Base-by-base conservation (phyloP, 2,113 vertebrate genomes). In the Brachyhypopomus occidentalis region DNA sequence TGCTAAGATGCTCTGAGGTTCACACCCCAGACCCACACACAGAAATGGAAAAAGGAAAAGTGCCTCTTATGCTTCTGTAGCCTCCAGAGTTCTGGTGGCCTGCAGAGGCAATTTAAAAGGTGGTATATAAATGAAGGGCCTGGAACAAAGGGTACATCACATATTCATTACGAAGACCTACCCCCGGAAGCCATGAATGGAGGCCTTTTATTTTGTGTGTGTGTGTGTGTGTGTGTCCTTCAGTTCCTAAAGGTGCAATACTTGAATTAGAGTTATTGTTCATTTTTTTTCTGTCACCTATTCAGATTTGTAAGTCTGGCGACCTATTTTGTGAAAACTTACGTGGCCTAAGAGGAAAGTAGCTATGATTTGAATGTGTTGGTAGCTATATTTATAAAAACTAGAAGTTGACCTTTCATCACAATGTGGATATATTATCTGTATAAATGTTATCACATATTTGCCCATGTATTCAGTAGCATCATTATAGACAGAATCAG, bases 1-100 rank as follows among this genome's bases (percentile, higher is more conserved):
- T 67, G 75, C 77, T 75, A 59, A 45, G 71, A 30, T 34, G 52
- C 30, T 36, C 16, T 58, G 45, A 16, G 11, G 30, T 71, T 70
- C 38, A 56, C 60, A 71, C 56, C 38, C 30, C 23, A 30, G 60
- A 23, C 60, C 60, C 56, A 19, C 30, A 22, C 25, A 73, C 5
- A 74, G 25, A 45, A 62, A 76, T 19, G 20, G 23, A 52, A 59
- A 75, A 59, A 56, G n/a, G 4, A 66, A 9, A 67, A 67, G 64
- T 36, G 36, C 64, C 34, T 62, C 41, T 77, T 16, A 9, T 36
- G 62, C 23, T 38, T 70, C 0, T 70, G 19, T 41, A 3, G 66
- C 66, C 20, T 70, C 36, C 36, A 70, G 66, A 41, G 66, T 1
- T 27, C 27, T 34, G 64, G 27, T 58, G 25, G 9, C 45, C 9